Evolutionary conservation across 2,113 vertebrate genomes (phyloP).

Genomic region (Xenotilapia caudafasciata): DNA sequence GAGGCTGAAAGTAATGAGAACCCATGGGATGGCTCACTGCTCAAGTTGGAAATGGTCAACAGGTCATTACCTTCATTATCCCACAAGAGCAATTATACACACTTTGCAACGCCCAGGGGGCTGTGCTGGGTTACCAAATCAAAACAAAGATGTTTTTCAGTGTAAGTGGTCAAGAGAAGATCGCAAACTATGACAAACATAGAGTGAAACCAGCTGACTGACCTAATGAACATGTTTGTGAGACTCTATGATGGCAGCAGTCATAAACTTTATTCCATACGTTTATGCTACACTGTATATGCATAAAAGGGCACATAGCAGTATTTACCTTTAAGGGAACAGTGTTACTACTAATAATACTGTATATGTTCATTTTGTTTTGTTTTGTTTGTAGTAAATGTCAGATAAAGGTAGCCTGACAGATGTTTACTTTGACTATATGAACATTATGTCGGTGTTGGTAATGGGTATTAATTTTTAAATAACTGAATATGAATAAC

Average conservation of each 20-base stretch:
- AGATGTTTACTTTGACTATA: background rate
- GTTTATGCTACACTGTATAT: background rate
- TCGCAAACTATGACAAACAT: background rate
- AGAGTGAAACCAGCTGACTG: background rate
- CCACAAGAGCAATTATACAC: conserved; percentile 41
- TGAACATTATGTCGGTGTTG: background rate
- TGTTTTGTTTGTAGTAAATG: background rate
- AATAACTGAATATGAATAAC: background rate
- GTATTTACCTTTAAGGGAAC: fast-evolving
- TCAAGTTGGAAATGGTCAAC: conserved; percentile 50
- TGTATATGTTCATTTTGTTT: background rate
- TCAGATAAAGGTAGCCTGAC: background rate
- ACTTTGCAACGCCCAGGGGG: background rate
- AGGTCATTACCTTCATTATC: conserved; percentile 39
- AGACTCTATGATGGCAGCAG: background rate
- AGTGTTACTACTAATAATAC: background rate
- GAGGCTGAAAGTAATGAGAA: conserved; percentile 29
- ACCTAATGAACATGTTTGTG: background rate
- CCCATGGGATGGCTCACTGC: background rate
- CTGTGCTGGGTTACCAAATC: background rate
- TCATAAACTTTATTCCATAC: fast-evolving
- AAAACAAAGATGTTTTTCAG: conserved; percentile 28
- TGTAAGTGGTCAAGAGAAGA: background rate
- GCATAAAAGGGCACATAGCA: background rate
- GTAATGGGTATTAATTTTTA: background rate